Evolutionary conservation across 2,888 invertebrate genomes (phyloP), one percentile per base, ranked within the genome.

Genomic region (Pterostichus madidus): DNA sequence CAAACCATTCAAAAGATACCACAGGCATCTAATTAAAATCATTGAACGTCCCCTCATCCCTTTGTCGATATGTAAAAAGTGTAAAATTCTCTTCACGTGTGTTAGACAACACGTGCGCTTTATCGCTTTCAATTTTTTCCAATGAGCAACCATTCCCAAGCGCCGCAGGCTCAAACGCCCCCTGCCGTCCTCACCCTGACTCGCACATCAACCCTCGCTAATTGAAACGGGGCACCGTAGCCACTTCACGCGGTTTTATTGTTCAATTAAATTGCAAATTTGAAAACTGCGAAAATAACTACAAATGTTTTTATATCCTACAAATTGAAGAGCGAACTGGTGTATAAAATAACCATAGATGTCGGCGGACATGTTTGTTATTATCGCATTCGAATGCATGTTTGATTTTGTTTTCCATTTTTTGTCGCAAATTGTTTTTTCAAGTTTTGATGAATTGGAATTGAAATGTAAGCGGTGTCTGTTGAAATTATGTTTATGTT

Each of bases 261-360:
- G 76, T 76, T 76, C 76, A 76, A 76, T 76, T 76, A 76, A 76
- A 76, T 76, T 76, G 76, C 76, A 76, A 76, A 76, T 76, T 76
- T 76, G 68, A 76, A 76, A 76, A 76, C 56, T 76, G 76, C 32
- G 76, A 76, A 71, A 76, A 76, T 76, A 76, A 56, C 76, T 76
- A 76, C 53, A 76, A 76, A 56, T 76, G 76, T 76, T 76, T 76
- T 76, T 76, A 53, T 76, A 76, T 76, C 32, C 56, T 49, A 76
- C 76, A 76, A 75, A 76, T 71, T 71, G 68, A 71, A 71, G 68
- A 71, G 68, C 68, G 46, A 71, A 71, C 39, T 44, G 68, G 7
- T 71, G 64, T 64, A 64, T 32, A 64, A 64, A 64, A 64, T 64
- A 64, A 64, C 64, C 64, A 64, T 64, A 64, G 64, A 64, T 64